These are phyloP conservation scores for Ephydatia muelleri DNA, from an alignment of 37 sponge, comb jelly and placozoan genomes.

Conservation along the genomic window DNA sequence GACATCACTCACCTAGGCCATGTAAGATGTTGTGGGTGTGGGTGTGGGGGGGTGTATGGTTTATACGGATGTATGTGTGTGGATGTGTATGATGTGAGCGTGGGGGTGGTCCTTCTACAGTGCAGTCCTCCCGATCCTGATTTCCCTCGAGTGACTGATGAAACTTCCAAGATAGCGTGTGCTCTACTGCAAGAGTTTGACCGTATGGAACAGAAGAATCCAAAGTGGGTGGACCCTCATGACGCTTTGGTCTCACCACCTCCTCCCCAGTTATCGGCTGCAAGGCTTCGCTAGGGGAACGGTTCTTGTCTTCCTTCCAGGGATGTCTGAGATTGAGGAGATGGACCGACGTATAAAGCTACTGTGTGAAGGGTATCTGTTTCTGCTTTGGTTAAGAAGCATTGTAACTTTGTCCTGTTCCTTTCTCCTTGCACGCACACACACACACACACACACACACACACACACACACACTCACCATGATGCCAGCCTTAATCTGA, in stretches of 20 bases:
- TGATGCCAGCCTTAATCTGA: constrained; percentile 25
- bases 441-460: background rate
- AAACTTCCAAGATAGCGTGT: constrained; percentile 19
- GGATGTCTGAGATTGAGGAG: constrained; percentile 82
- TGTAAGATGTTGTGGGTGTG: constrained; percentile 13
- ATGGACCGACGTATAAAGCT: constrained; percentile 5
- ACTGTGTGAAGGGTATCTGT: constrained; percentile 24
- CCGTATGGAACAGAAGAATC: constrained; percentile 30
- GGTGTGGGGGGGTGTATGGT: background rate
- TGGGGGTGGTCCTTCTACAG: constrained; percentile 1
- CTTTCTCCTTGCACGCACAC: background rate
- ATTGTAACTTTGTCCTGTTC: too few relatives aligned
- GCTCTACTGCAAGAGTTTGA: constrained; percentile 57
- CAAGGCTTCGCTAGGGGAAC: constrained; percentile 70
- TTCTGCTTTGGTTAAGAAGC: background rate
- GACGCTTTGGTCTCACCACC: background rate
- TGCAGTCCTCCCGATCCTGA: constrained; percentile 30
- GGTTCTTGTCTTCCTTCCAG: constrained; percentile 93
- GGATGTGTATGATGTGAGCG: background rate
- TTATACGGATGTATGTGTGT: constrained; percentile 2
- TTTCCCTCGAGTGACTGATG: constrained; percentile 30
- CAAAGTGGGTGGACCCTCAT: constrained; percentile 10
- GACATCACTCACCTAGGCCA: constrained; percentile 54
- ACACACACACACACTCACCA: background rate
- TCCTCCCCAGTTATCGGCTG: constrained; percentile 33